Evolutionary conservation across 1,140 invertebrate species (phyloP), one percentile per base, ranked within the genome.

Genomic region (Ceratitis capitata): DNA sequence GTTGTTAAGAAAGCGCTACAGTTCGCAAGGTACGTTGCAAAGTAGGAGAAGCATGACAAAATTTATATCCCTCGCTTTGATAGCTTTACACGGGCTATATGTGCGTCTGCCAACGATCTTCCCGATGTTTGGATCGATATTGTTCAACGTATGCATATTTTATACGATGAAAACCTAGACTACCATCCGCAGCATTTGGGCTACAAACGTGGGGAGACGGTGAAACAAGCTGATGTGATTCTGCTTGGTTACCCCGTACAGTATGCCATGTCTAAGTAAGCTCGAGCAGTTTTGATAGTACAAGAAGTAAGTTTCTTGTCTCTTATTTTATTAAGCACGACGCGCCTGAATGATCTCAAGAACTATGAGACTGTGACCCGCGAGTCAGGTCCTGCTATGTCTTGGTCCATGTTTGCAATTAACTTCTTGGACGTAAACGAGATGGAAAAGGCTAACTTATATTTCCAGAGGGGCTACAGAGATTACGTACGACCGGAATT

Each of bases 181-280:
- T 94, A 94, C 85, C 93, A 94, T 88, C 94, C 94, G 0, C 93
- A 94, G 87, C 93, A 93, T 86, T 83, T 87, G 4, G 93, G 92
- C 0, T 94, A 94, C 84, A 69, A 86, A 4, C 84, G 90, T 16
- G 91, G 92, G 9, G 92, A 92, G 3, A 85, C 74, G n/a, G 92
- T 94, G 12, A 94, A 94, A 82, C 94, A 94, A 85, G 94, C 94
- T 19, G 94, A 94, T 85, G 92, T 91, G 14, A 92, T 94, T 42
- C 87, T 94, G 6, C 87, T 94, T 4, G 93, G 93, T 0, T 94
- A 92, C 87, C 94, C 94, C 0, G 83, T 94, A 26, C 91, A 92
- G 32, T 94, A 93, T 87, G 88, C 92, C n/a, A 93, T 92, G 92
- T 92, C 92, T 85, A 87, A 87, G 90, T 91, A 51, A 84, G 32